A percentile compares a stretch with the other conserved stretches of the same genome.
Conservation (phyloP, 2,113 vertebrate species). For the Campylorhamphus procurvoides region DNA sequence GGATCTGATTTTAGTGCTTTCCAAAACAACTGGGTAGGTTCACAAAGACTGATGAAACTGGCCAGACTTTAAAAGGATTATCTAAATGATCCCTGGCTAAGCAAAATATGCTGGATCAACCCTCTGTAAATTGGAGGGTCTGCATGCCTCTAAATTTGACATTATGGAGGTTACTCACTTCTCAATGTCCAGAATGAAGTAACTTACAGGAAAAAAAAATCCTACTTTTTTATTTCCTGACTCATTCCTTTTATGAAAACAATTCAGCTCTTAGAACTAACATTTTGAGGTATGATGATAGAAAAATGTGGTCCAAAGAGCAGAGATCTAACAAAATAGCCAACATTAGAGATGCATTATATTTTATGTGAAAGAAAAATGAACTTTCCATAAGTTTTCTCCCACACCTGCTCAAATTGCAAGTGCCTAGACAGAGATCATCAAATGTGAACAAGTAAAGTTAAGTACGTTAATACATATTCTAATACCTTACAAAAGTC, state of each 20-base stretch:
- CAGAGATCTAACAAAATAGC: neutral
- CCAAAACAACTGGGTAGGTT: neutral
- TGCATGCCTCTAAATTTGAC: neutral
- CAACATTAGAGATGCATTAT: neutral
- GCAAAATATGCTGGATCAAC: neutral
- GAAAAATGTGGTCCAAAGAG: neutral
- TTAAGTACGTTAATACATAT: neutral
- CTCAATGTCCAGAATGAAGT: neutral
- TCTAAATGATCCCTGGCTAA: neutral
- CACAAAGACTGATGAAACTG: neutral
- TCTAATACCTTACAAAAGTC: neutral
- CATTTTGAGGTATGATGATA: neutral
- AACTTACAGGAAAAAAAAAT: neutral
- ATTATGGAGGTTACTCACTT: neutral
- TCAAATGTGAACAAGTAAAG: rapidly evolving
- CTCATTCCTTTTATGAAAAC: neutral
- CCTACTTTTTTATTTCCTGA: neutral
- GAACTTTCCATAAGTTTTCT: neutral
- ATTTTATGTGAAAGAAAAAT: neutral
- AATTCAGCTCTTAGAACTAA: neutral
- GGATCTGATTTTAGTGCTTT: neutral
- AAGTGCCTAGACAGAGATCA: neutral
- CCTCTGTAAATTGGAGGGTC: neutral
- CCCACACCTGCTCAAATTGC: neutral
- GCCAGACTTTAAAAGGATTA: neutral